Evolutionary conservation across 2,888 invertebrate species (phyloP), one percentile per base, ranked within the genome.

Genomic region (Erynnis tages): DNA sequence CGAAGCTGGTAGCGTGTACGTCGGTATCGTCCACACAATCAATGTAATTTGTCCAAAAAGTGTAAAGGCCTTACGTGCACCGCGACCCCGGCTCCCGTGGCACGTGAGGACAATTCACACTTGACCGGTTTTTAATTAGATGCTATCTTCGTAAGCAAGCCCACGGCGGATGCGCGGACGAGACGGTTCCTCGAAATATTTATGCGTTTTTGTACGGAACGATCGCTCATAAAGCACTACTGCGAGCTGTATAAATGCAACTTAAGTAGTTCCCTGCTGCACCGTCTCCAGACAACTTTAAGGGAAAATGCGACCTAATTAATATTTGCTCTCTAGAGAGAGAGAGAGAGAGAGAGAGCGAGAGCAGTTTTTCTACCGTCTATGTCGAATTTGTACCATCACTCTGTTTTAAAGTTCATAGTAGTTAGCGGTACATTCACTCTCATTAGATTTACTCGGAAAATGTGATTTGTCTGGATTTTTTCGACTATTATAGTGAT

Each of bases 71-170:
- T 25, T 11, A 32, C 49, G 30, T 10, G 21, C 2, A 16, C 19
- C 11, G 27, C 6, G 16, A 6, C 17, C n/a, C n/a, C 13, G 40
- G 41, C 41, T 41, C 21, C 49, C 32, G 49, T 13, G 40, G 49
- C 59, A 56, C 54, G 57, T 60, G 55, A 55, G 59, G 54, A 55
- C 55, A 58, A 61, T 61, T 59, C 59, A 57, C 54, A 55, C 54
- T 58, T 57, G 53, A 61, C 65, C 62, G 65, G 60, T 63, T 59
- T 57, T 54, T 55, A 57, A 62, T 57, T 54, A 48, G 52, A 54
- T 56, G 48, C 54, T 55, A 54, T 52, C 55, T 44, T 52, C 38
- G 55, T 44, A 47, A 54, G 57, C 50, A 47, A 54, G 57, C 50
- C 40, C 47, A 43, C 53, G 56, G 41, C 55, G 55, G 46, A 55